Percentiles rank a stretch among this genome's conserved stretches.
Conservation (phyloP, 2,797 vertebrate species). For the Prionace glauca region DNA sequence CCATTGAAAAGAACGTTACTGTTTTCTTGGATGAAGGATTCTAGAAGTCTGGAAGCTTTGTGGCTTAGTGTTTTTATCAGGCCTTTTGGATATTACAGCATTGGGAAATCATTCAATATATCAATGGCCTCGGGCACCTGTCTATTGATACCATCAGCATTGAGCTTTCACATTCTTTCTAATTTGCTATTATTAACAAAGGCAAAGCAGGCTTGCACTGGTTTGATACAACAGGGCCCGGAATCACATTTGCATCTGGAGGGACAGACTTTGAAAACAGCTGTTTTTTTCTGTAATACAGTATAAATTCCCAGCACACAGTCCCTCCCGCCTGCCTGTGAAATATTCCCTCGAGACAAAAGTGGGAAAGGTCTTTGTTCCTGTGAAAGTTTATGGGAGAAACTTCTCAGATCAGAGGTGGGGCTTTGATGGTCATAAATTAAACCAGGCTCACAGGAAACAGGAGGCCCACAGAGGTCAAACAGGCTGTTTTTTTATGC, state of each 20-base stretch:
- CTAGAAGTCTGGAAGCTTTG: background rate
- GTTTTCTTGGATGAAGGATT: background rate
- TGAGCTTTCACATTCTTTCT: background rate
- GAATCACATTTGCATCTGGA: background rate
- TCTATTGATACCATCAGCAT: background rate
- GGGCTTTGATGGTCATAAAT: conserved; percentile 18
- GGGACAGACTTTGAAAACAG: background rate
- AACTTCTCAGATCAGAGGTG: conserved; percentile 28
- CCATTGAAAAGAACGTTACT: background rate
- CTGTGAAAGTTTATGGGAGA: conserved; percentile 18
- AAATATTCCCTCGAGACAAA: background rate
- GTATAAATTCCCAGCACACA: conserved; percentile 19
- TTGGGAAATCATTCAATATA: background rate
- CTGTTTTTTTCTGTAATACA: background rate
- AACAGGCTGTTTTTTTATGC: conserved; percentile 3
- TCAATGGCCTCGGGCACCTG: background rate
- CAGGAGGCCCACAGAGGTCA: background rate
- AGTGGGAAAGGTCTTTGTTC: conserved; percentile 25
- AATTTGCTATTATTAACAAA: background rate
- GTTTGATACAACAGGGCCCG: background rate
- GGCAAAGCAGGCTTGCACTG: background rate
- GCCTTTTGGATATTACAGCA: background rate
- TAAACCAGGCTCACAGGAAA: conserved; percentile 2
- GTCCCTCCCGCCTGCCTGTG: background rate
- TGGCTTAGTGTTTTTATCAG: background rate